These are phyloP conservation scores for Philotrypesis tridentata DNA, from an alignment of 1,140 invertebrate species.

Conservation along the genomic window DNA sequence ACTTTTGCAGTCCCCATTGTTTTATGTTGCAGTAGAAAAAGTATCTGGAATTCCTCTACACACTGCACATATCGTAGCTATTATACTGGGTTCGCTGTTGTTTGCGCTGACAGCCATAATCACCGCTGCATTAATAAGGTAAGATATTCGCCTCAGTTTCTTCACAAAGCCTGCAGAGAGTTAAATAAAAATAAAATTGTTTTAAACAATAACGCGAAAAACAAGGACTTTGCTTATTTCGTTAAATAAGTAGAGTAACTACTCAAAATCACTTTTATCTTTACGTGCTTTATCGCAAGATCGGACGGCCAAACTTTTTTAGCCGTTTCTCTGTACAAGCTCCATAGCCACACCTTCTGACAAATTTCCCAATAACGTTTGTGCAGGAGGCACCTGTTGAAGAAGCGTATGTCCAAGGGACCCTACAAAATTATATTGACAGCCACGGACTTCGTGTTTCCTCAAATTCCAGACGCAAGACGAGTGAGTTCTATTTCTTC, in stretches of 20 bases:
- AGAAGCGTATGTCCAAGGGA: slow-evolving; percentile 81
- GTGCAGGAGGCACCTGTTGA: slow-evolving; percentile 77
- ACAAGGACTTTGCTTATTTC: too few relatives aligned
- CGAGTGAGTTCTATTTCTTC: slow-evolving; percentile 73
- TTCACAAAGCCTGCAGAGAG: too few relatives aligned
- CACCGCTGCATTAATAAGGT: slow-evolving; percentile 64
- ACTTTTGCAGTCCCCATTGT: background rate
- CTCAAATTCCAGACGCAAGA: slow-evolving; percentile 78
- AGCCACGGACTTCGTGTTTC: slow-evolving; percentile 83
- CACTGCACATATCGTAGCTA: slow-evolving; percentile 67
- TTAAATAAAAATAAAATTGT: too few relatives aligned
- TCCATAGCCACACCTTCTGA: background rate
- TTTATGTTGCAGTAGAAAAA: slow-evolving; percentile 52
- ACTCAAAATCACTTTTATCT: too few relatives aligned
- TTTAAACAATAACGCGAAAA: too few relatives aligned
- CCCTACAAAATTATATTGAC: slow-evolving; percentile 85
- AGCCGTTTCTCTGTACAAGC: too few relatives aligned
- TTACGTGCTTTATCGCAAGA: too few relatives aligned
- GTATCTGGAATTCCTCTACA: slow-evolving; percentile 60
- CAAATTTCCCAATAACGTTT: slow-evolving; percentile 1
- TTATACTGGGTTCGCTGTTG: slow-evolving; percentile 65
- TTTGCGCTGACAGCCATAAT: slow-evolving; percentile 62
- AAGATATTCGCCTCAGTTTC: background rate
- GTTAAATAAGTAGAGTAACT: too few relatives aligned
- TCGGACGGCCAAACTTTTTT: too few relatives aligned